Conservation (phyloP, 2,797 vertebrate species). For the Amazona ochrocephala region DNA sequence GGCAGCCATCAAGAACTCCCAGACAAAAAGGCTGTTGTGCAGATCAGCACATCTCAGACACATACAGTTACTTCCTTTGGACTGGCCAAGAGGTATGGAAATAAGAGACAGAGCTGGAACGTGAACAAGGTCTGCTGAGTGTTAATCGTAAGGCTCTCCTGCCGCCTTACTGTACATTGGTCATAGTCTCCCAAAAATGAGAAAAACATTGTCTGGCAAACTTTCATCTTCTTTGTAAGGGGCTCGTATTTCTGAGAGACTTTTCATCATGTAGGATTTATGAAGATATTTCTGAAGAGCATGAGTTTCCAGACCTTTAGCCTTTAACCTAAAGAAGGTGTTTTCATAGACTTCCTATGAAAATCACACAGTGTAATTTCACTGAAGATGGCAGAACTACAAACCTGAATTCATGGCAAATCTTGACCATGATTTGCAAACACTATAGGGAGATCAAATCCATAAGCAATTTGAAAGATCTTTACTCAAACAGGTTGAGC, state of each 20-base stretch:
- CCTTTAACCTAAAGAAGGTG: neutral
- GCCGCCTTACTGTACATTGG: neutral
- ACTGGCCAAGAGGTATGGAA: neutral
- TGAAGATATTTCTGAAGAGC: neutral
- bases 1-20: neutral
- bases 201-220: constrained; percentile 20
- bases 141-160: neutral
- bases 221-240: neutral
- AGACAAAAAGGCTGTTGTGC: neutral
- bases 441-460: neutral
- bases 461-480: neutral
- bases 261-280: neutral
- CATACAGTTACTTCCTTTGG: constrained; percentile 1
- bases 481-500: neutral
- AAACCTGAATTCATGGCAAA: neutral
- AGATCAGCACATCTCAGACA: neutral
- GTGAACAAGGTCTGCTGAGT: neutral
- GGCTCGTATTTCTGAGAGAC: constrained; percentile 7
- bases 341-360: neutral
- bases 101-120: neutral
- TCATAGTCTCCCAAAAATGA: neutral
- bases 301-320: constrained; percentile 19
- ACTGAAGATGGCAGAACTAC: neutral
- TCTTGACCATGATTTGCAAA: neutral
- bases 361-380: neutral